These are phyloP conservation scores for Chloroclysta siterata DNA, from an alignment of 2,888 invertebrate genomes.

Conservation along the genomic window DNA sequence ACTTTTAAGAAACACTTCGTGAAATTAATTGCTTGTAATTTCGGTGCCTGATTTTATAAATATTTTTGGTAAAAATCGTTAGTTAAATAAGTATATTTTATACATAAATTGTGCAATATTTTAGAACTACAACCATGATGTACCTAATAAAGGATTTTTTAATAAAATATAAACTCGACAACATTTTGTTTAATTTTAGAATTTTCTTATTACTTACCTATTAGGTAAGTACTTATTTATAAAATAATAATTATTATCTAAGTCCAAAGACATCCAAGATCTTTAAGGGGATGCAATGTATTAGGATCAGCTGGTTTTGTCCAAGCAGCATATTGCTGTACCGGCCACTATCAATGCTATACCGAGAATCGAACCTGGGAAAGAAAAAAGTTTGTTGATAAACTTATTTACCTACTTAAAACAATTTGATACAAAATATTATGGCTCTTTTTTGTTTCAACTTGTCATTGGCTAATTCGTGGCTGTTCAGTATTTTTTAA, in stretches of 20 bases:
- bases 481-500: no score
- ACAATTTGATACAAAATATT: not conserved
- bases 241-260: no score
- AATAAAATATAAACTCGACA: slow-evolving; percentile 14
- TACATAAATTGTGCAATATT: slow-evolving; percentile 38
- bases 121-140: slow-evolving; percentile 16
- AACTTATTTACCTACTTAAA: not conserved
- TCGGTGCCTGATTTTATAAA: slow-evolving; percentile 37
- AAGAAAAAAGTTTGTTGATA: slow-evolving; percentile 7
- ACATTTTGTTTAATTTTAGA: slow-evolving; percentile 5
- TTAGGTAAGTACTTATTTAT: no score
- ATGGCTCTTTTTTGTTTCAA: no score
- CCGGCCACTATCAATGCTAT: slow-evolving; percentile 85
- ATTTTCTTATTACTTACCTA: not conserved
- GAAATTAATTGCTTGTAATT: slow-evolving; percentile 27
- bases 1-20: not conserved
- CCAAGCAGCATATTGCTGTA: slow-evolving; percentile 86
- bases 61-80: slow-evolving; percentile 28
- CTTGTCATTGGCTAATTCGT: no score
- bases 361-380: slow-evolving; percentile 85
- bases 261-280: no score
- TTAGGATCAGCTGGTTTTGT: slow-evolving; percentile 62
- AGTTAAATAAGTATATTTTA: slow-evolving; percentile 29
- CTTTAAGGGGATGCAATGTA: no score
- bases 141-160: slow-evolving; percentile 20